These are phyloP conservation scores for Blastobasis adustella DNA, from an alignment of 2,888 invertebrate genomes.

Conservation along the genomic window DNA sequence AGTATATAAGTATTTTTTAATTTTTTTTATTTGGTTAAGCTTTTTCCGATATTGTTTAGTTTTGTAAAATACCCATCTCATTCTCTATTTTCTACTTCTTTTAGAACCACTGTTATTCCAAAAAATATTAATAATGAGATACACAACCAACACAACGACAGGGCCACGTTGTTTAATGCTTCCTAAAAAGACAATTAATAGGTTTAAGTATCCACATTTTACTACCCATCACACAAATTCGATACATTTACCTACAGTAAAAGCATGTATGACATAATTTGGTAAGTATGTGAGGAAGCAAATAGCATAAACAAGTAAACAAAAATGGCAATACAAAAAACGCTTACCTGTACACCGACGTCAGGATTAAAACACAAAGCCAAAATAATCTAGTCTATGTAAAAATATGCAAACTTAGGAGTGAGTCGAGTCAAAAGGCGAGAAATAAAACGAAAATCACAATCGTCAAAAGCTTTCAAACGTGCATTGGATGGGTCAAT, in stretches of 20 bases:
- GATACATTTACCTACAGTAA: neutral
- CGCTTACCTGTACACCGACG: conserved; percentile 55
- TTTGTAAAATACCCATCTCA: too few species aligned
- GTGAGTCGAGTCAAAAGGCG: conserved; percentile 32
- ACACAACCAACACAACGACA: too few species aligned
- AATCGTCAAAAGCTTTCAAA: conserved; percentile 75
- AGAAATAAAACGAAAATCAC: conserved; percentile 70
- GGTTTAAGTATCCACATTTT: too few species aligned
- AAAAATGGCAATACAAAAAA: conserved; percentile 10
- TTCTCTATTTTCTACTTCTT: too few species aligned
- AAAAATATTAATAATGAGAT: too few species aligned
- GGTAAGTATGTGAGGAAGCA: conserved; percentile 2
- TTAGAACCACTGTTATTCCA: too few species aligned
- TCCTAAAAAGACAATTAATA: too few species aligned
- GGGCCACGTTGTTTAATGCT: too few species aligned
- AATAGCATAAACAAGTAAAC: conserved; percentile 3
- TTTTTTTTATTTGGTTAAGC: too few species aligned
- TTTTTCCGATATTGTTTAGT: too few species aligned
- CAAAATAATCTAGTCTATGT: conserved; percentile 31
- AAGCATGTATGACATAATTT: conserved; percentile 17
- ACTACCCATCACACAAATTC: too few species aligned
- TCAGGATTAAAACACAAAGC: conserved; percentile 34
- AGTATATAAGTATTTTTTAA: too few species aligned
- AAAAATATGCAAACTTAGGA: conserved; percentile 42
- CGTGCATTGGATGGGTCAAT: conserved; percentile 43